These are phyloP conservation scores for Saimiri boliviensis DNA, from an alignment of 2,113 vertebrate species.

Conservation along the genomic window DNA sequence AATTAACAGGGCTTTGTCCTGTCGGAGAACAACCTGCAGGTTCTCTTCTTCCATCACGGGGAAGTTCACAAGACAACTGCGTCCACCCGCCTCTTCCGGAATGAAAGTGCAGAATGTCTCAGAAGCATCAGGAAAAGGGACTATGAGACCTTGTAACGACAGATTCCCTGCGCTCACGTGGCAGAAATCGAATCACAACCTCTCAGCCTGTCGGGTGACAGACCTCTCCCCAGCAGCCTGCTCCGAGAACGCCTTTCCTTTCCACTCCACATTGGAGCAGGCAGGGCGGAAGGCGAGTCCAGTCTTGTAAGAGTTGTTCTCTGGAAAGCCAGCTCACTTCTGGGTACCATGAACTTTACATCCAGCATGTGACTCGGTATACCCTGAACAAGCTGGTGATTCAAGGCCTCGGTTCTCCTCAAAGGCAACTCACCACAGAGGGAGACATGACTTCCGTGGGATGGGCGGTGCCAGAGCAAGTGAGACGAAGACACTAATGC, in stretches of 20 bases:
- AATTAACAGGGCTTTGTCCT: not conserved
- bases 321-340: not conserved
- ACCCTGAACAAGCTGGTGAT: not conserved
- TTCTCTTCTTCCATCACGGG: not conserved
- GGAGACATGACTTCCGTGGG: not conserved
- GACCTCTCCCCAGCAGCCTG: too few relatives aligned
- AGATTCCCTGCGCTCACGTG: not conserved
- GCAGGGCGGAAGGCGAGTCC: too few relatives aligned
- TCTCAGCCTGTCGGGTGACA: not conserved
- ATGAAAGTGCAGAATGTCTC: not conserved
- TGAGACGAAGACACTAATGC: not conserved
- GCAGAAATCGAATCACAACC: not conserved
- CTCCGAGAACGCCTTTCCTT: not conserved
- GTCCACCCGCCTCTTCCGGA: not conserved
- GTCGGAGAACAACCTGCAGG: not conserved
- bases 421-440: rapidly evolving
- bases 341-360: not conserved
- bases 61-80: not conserved
- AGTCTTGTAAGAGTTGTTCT: too few relatives aligned
- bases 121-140: not conserved
- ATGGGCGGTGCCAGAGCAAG: rapidly evolving
- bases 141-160: not conserved
- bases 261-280: rapidly evolving
- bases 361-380: rapidly evolving
- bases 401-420: not conserved